phyloP scores from a whole-genome alignment of 1,140 invertebrate genomes.

The Tribolium madens region DNA sequence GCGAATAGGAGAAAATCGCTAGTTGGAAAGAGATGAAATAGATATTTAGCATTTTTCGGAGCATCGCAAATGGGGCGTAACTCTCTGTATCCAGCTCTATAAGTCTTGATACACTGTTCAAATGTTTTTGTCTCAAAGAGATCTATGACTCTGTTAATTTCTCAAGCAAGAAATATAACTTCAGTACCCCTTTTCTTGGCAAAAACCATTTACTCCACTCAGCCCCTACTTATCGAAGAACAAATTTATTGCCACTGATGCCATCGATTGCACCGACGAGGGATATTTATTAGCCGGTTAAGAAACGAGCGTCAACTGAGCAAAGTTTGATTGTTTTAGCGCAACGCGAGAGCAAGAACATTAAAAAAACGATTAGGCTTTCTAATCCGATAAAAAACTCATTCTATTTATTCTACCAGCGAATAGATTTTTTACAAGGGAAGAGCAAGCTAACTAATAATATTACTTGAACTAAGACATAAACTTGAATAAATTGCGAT shows the following conservation, averaged over 20 bases:
- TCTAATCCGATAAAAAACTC: too few species aligned
- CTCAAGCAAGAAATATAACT: constrained; percentile 54
- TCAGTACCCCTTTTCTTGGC: constrained; percentile 40
- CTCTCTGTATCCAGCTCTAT: constrained; percentile 48
- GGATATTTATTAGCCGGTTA: constrained; percentile 27
- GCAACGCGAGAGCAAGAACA: neutral
- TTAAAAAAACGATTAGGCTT: too few species aligned
- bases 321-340: neutral
- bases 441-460: too few species aligned
- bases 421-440: too few species aligned
- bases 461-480: too few species aligned
- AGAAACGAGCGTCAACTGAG: constrained; percentile 1
- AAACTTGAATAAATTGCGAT: too few species aligned
- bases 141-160: constrained; percentile 55
- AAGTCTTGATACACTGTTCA: constrained; percentile 53
- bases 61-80: constrained; percentile 49
- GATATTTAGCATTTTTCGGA: constrained; percentile 43
- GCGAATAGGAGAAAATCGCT: neutral
- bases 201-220: constrained; percentile 42
- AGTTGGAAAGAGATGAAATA: neutral
- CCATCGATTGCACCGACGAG: constrained; percentile 17
- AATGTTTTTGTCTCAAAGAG: constrained; percentile 53
- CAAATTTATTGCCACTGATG: constrained; percentile 39
- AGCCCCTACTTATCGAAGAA: constrained; percentile 36
- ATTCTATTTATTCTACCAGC: too few species aligned